These are phyloP conservation scores for Halcyon chelicuti DNA, from an alignment of 2,797 vertebrate genomes.

Conservation along the genomic window DNA sequence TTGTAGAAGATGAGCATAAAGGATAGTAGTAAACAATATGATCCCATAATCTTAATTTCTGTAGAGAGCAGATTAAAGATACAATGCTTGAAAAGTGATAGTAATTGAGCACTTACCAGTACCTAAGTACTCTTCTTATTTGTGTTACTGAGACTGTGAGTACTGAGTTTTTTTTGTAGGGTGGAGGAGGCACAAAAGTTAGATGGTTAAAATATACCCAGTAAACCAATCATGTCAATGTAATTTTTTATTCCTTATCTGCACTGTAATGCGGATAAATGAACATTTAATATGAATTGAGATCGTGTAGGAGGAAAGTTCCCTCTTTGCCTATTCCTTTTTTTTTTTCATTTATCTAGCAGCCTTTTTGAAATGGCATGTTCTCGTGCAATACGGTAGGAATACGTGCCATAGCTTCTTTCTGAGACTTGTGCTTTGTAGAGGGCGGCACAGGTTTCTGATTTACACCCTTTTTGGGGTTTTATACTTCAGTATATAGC, in stretches of 20 bases:
- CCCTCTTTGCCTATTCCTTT: background rate
- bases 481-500: background rate
- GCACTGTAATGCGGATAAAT: conserved; percentile 5
- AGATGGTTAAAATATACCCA: background rate
- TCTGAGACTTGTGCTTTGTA: background rate
- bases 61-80: background rate
- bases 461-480: background rate
- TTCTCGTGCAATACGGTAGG: background rate
- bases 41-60: background rate
- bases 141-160: background rate
- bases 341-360: background rate
- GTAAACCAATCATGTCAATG: background rate
- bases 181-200: background rate
- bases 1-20: background rate
- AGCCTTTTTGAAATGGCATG: background rate
- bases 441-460: background rate
- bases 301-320: background rate
- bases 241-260: conserved; percentile 1
- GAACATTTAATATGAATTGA: background rate
- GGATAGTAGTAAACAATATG: background rate
- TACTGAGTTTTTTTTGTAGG: background rate
- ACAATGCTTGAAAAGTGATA: background rate
- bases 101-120: background rate
- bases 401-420: background rate
- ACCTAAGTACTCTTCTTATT: background rate